Conservation (phyloP, 2,888 invertebrate species). For the Polietes domitor region DNA sequence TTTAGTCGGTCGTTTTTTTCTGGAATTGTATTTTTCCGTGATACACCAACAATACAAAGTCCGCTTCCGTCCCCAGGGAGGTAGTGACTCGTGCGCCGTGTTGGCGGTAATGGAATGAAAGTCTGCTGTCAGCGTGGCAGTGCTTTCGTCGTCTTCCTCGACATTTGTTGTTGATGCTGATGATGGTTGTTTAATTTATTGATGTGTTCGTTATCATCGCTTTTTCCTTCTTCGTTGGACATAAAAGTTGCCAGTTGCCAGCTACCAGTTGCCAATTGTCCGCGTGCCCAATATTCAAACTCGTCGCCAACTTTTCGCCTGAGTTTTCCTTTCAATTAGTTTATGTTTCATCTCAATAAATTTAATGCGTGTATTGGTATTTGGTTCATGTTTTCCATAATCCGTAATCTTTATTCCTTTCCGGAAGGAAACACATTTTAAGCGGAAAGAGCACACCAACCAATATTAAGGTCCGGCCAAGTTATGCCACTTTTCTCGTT, state of each 20-base stretch:
- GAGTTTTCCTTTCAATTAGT: slow-evolving; percentile 58
- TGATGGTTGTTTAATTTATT: slow-evolving; percentile 54
- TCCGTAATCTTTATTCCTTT: slow-evolving; percentile 33
- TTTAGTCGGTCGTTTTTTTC: not conserved
- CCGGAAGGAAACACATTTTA: slow-evolving; percentile 24
- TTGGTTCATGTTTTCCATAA: slow-evolving; percentile 29
- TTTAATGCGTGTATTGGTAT: slow-evolving; percentile 22
- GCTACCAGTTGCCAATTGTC: no score
- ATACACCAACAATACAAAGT: slow-evolving; percentile 3
- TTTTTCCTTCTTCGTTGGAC: not conserved
- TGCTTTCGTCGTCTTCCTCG: not conserved
- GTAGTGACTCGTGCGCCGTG: not conserved
- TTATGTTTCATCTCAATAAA: slow-evolving; percentile 51
- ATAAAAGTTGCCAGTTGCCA: slow-evolving; percentile 14
- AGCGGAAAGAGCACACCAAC: not conserved
- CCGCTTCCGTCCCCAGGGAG: not conserved
- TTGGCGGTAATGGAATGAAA: slow-evolving; percentile 20
- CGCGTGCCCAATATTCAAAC: slow-evolving; percentile 26
- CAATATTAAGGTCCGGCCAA: slow-evolving; percentile 7
- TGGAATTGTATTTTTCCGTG: slow-evolving; percentile 6
- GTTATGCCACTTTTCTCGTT: not conserved
- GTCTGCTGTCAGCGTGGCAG: slow-evolving; percentile 7
- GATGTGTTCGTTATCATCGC: slow-evolving; percentile 45
- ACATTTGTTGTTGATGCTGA: slow-evolving; percentile 4
- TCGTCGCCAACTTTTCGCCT: slow-evolving; percentile 55